Evolutionary conservation across 2,888 invertebrate genomes (phyloP), one percentile per base, ranked within the genome.

Genomic region (Macrosoma leucophasiata): DNA sequence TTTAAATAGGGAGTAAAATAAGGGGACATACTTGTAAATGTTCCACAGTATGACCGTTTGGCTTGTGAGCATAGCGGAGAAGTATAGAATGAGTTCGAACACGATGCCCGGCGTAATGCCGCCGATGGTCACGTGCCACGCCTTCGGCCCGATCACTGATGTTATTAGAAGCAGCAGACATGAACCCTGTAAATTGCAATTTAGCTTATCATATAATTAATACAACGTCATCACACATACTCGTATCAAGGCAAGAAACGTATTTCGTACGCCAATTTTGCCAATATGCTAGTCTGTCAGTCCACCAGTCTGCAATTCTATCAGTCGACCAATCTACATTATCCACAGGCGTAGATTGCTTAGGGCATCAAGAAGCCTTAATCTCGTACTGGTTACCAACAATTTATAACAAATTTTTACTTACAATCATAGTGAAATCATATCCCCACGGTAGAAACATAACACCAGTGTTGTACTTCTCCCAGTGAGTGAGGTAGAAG

Each of bases 391-490:
- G n/a, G n/a, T n/a, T n/a, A n/a, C n/a, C n/a, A n/a, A n/a, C n/a
- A n/a, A n/a, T n/a, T n/a, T n/a, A n/a, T n/a, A n/a, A n/a, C n/a
- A n/a, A n/a, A n/a, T n/a, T n/a, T n/a, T n/a, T 38, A 85, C 90
- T 86, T 70, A 96, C 96, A 78, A 97, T 89, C 93, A 98, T 98
- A 42, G 97, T 97, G 46, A 97, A 90, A 77, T 99, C 99, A 70
- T 99, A 99, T 29, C 96, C 97, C 99, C 99, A 99, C 0, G 99
- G 98, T 50, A 99, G 86, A 78, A 95, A 99, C 72, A 96, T 88
- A 24, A 90, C 91, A 11, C 95, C 97, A 0, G 99, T 99, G 73
- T 98, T 98, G 85, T 99, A 99, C 63, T 99, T 99, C 84, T 99
- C 99, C 96, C 98, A 99, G 72, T 99, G 99, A 13, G 98, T 96